Percentiles rank a stretch among this genome's conserved stretches.
phyloP scores from a whole-genome alignment of 2,888 invertebrate genomes.

The Noctua janthina region DNA sequence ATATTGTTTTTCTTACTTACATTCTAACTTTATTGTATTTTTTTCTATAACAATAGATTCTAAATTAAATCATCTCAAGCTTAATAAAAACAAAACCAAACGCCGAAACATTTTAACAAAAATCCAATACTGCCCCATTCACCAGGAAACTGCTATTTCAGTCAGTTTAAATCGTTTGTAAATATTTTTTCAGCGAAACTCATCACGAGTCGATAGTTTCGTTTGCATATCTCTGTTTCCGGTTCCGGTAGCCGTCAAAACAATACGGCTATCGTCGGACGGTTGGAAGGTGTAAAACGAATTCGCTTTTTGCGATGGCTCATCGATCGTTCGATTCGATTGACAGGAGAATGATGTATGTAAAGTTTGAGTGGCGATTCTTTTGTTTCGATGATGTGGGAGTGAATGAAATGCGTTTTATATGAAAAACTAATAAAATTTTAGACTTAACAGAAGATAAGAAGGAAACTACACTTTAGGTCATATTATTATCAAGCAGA shows the following conservation, averaged over 20 bases:
- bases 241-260: constrained; percentile 69
- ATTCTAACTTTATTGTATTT: background rate
- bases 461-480: no score
- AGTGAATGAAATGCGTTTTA: background rate
- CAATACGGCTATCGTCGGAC: constrained; percentile 72
- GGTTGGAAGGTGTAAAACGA: constrained; percentile 74
- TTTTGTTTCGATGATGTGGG: background rate
- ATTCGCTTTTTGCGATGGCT: constrained; percentile 60
- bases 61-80: background rate
- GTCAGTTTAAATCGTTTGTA: constrained; percentile 62
- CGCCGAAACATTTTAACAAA: constrained; percentile 18
- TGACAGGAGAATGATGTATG: constrained; percentile 7
- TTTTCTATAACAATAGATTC: background rate
- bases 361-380: constrained; percentile 11
- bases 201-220: constrained; percentile 61
- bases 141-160: constrained; percentile 55
- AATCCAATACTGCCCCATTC: constrained; percentile 22
- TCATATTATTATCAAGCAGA: no score
- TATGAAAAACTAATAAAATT: background rate
- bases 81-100: constrained; percentile 27
- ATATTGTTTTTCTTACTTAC: background rate
- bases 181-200: constrained; percentile 67
- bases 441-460: background rate
- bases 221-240: constrained; percentile 66
- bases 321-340: constrained; percentile 13